phyloP scores from a whole-genome alignment of 2,797 vertebrate species.

The Mallotus villosus region DNA sequence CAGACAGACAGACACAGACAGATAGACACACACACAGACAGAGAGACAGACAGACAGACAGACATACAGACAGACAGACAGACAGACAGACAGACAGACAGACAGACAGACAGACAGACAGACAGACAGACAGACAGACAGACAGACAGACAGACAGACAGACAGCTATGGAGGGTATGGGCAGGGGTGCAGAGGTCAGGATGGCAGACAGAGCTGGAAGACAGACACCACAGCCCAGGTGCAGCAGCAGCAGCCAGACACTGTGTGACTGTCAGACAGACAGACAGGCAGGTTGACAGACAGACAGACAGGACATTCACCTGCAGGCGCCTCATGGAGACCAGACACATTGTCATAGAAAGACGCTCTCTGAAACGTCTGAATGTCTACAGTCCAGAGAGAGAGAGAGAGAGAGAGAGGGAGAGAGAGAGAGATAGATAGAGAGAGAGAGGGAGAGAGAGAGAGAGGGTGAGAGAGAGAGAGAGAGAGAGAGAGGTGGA shows the following conservation, averaged over 20 bases:
- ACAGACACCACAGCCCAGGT: neutral
- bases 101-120: neutral
- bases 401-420: conserved; percentile 38
- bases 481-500: conserved; percentile 51
- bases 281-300: no score
- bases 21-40: neutral
- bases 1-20: neutral
- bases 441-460: conserved; percentile 58
- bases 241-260: neutral
- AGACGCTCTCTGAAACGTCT: conserved; percentile 98
- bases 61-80: neutral
- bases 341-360: conserved; percentile 97
- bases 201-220: neutral
- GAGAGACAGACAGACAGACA: neutral
- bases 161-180: neutral
- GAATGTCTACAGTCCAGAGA: conserved; percentile 85
- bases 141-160: neutral
- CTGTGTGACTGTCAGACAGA: neutral
- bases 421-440: conserved; percentile 54
- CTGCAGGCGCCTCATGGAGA: conserved; percentile 90
- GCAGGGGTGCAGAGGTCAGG: neutral
- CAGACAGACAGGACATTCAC: conserved; percentile 74
- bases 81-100: neutral
- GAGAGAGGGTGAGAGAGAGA: conserved; percentile 39
- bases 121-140: neutral